Evolutionary conservation across 2,113 vertebrate species (phyloP).

Genomic region (Myxocyprinus asiaticus): DNA sequence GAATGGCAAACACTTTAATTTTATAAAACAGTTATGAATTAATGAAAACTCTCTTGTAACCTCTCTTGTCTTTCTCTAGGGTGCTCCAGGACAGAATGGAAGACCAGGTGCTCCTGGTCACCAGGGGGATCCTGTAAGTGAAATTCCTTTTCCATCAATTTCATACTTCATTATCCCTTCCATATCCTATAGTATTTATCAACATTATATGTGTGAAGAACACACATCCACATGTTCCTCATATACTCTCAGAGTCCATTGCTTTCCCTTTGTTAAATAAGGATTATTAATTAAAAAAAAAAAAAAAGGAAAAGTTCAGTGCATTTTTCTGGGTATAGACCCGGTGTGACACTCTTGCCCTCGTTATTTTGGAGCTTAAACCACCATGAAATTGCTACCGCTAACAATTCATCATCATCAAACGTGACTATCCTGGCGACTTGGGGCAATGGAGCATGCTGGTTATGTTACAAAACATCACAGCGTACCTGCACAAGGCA

Average conservation of each 20-base stretch:
- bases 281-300: not conserved
- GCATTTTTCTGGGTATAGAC: slow-evolving; percentile 61
- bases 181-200: slow-evolving; percentile 6
- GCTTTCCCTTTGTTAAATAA: slow-evolving; percentile 7
- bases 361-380: slow-evolving; percentile 71
- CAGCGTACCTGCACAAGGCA: slow-evolving; percentile 61
- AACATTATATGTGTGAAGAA: slow-evolving; percentile 5
- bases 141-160: not conserved
- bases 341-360: slow-evolving; percentile 66
- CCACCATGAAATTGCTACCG: slow-evolving; percentile 72
- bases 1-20: not conserved
- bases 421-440: slow-evolving; percentile 52
- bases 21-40: not conserved
- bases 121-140: slow-evolving; percentile 89
- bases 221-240: not conserved
- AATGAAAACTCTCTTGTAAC: not conserved
- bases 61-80: slow-evolving; percentile 68
- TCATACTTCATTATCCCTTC: not conserved
- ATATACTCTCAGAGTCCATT: not conserved
- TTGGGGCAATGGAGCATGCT: slow-evolving; percentile 70
- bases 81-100: slow-evolving; percentile 80
- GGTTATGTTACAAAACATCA: slow-evolving; percentile 65
- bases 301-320: slow-evolving; percentile 12
- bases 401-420: slow-evolving; percentile 76
- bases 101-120: slow-evolving; percentile 83